These are phyloP conservation scores for Palythoa grandiflora DNA, from an alignment of 92 coral and sea anemone species.

Conservation along the genomic window DNA sequence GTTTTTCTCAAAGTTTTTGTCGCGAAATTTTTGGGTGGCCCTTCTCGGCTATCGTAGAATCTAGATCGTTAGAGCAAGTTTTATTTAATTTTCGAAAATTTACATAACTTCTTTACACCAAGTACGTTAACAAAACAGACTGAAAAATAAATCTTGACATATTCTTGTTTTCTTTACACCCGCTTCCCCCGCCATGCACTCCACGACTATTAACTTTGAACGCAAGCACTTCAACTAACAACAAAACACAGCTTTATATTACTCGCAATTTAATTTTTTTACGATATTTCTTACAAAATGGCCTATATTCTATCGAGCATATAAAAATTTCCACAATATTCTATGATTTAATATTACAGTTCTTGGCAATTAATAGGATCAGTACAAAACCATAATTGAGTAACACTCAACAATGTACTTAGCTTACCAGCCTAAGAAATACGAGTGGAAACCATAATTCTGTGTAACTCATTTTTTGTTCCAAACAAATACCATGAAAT, in stretches of 20 bases:
- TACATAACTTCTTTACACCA: no score
- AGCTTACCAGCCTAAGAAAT: neutral
- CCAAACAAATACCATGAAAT: neutral
- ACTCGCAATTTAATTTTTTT: constrained; percentile 29
- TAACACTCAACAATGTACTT: neutral
- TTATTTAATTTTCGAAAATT: no score
- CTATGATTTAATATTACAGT: constrained; percentile 33
- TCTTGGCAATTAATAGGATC: neutral
- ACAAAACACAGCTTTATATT: neutral
- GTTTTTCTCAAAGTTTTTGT: no score
- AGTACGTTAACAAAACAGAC: no score
- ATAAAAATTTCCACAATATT: constrained; percentile 48
- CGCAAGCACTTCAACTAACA: no score
- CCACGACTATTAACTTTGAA: no score
- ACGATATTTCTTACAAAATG: constrained; percentile 41
- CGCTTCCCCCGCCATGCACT: no score
- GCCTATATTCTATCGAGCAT: constrained; percentile 12
- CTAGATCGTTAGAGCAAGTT: no score
- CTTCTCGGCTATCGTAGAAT: no score
- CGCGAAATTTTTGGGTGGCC: no score
- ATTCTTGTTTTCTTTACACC: no score
- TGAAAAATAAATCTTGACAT: no score
- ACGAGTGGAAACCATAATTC: neutral
- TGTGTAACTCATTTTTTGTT: neutral
- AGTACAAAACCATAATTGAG: constrained; percentile 1